These are phyloP conservation scores for Anthopleura xanthogrammica DNA, from an alignment of 92 coral and sea anemone species.

Conservation along the genomic window DNA sequence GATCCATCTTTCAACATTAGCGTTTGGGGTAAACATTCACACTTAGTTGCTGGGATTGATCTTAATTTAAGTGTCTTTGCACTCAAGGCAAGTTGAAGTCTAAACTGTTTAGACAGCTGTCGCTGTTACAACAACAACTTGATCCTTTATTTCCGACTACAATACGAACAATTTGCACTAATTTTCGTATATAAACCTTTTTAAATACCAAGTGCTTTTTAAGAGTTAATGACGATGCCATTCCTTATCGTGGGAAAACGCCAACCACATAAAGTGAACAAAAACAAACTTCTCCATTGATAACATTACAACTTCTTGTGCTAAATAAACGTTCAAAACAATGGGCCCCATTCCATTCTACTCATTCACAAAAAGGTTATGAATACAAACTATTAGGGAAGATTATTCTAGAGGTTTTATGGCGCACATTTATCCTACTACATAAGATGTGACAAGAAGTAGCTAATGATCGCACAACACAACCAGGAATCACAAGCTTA, in stretches of 20 bases:
- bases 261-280: background rate
- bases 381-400: too few relatives aligned
- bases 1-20: background rate
- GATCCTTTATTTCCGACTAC: background rate
- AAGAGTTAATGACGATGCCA: background rate
- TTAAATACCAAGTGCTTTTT: background rate
- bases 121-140: background rate
- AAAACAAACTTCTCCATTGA: background rate
- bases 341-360: too few relatives aligned
- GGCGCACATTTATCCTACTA: background rate
- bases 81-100: background rate
- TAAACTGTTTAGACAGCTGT: slow-evolving; percentile 22
- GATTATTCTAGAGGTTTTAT: too few relatives aligned
- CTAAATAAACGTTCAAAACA: background rate
- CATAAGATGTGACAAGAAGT: too few relatives aligned
- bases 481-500: too few relatives aligned
- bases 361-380: too few relatives aligned
- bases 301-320: too few relatives aligned
- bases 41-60: background rate
- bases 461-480: too few relatives aligned
- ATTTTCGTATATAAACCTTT: background rate
- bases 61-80: background rate
- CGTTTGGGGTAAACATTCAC: background rate
- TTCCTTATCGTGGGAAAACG: background rate
- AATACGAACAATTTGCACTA: slow-evolving; percentile 21